Percentiles rank a stretch among this genome's conserved stretches.
These are phyloP conservation scores for Galeopsomyia nigrocyanea DNA, from an alignment of 2,888 invertebrate species.

Conservation along the genomic window DNA sequence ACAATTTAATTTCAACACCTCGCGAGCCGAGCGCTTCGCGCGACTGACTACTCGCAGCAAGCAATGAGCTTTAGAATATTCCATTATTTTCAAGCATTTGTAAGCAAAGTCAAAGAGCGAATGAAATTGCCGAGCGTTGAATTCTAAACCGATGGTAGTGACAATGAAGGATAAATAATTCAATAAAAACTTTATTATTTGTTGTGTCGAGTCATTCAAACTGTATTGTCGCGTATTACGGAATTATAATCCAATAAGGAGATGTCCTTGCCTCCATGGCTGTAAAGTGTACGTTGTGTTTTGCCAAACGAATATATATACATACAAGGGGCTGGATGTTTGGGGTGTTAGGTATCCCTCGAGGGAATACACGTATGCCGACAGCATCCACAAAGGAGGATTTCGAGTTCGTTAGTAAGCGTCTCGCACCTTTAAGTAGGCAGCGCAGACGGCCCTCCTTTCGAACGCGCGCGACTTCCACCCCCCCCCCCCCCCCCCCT, in stretches of 20 bases:
- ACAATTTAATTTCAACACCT: constrained; percentile 54
- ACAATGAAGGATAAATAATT: too few species aligned
- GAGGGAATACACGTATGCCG: constrained; percentile 12
- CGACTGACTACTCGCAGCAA: neutral
- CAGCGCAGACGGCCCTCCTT: neutral
- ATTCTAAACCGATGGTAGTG: neutral
- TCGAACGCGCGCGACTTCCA: neutral
- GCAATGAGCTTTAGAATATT: constrained; percentile 7
- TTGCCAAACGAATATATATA: too few species aligned
- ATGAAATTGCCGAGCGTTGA: neutral
- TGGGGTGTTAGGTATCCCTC: too few species aligned
- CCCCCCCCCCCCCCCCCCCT: neutral
- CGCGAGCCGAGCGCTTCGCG: neutral
- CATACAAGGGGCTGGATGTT: too few species aligned
- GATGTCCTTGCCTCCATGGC: too few species aligned
- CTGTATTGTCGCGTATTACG: too few species aligned
- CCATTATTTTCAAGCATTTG: neutral
- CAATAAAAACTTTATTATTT: too few species aligned
- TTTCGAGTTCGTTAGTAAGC: constrained; percentile 35
- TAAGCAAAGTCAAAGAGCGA: neutral
- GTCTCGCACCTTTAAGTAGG: constrained; percentile 9
- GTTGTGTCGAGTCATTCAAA: too few species aligned
- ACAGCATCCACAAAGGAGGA: constrained; percentile 17
- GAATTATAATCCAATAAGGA: too few species aligned
- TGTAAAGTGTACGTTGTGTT: too few species aligned